These are phyloP conservation scores for Sus scrofa DNA, from an alignment of 2,113 vertebrate species.

Conservation along the genomic window DNA sequence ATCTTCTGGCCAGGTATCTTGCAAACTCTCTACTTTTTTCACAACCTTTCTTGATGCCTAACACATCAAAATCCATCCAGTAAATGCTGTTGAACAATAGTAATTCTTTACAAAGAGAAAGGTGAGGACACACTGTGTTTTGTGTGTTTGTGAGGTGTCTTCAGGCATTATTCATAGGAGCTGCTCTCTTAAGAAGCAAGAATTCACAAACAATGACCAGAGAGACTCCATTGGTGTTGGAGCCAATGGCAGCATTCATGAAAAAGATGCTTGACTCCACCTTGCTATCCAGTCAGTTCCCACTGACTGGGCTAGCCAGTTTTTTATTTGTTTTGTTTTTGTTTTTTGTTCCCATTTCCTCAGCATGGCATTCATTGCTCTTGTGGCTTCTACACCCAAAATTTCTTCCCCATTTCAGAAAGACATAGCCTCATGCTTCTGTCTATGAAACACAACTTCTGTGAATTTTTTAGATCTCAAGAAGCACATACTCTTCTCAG, in stretches of 20 bases:
- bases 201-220: slow-evolving; percentile 14
- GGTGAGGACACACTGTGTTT: not conserved
- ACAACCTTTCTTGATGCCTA: not conserved
- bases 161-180: not conserved
- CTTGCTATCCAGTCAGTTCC: not conserved
- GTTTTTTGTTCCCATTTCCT: not conserved
- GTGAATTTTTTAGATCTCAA: not conserved
- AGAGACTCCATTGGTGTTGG: not conserved
- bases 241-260: not conserved
- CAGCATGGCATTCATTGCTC: not conserved
- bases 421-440: not conserved
- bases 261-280: not conserved
- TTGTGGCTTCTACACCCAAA: not conserved
- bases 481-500: not conserved
- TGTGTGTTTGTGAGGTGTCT: not conserved
- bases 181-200: slow-evolving; percentile 36
- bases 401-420: not conserved
- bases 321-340: no score
- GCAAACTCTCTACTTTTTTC: not conserved
- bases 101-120: slow-evolving; percentile 23
- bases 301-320: not conserved
- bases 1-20: not conserved
- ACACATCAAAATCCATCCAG: not conserved
- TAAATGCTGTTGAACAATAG: not conserved
- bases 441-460: not conserved